Evolutionary conservation across 2,113 vertebrate genomes (phyloP), one percentile per base, ranked within the genome.

Genomic region (Hippocampus barbouri): DNA sequence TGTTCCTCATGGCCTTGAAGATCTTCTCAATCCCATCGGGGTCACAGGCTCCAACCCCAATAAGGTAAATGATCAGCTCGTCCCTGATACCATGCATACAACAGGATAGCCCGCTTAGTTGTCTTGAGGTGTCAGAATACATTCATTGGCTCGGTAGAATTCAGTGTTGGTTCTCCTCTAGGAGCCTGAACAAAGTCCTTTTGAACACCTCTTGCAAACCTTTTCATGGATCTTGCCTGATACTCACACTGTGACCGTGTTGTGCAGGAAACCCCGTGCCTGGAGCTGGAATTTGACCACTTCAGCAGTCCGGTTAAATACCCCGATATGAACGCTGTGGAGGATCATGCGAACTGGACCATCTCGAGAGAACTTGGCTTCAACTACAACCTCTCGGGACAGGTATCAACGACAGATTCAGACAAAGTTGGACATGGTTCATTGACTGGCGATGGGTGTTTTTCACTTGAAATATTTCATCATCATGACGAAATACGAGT

Each of bases 1-100:
- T 70, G 96, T 99, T 72, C 97, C 97, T 86, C 97, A 98, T 77
- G 97, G 97, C 45, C 91, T 99, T 83, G 97, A 99, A 91, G 97
- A 98, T 82, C 92, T 99, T 60, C 91, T 99, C 77, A 99, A 99
- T 84, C 94, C 97, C 74, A 98, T 99, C 66, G 97, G 97, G 72
- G 96, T 98, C 83, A 97, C 96, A 51, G 97, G 97, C 68, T 98
- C 96, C 78, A 98, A 99, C 88, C 97, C 97, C 73, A 98, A 99
- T 78, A 99, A 98, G 94, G 97, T 98, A 77, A 66, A 51, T 6
- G 2, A 51, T 67, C 3, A 34, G 25, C 18, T n/a, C 34, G 6
- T n/a, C 11, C 40, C 14, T 7, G 38, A 7, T 68, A 23, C 8
- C 20, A 18, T 5, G 5, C 34, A 6, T 38, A 49, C 2, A 14